Percentiles rank a stretch among this genome's conserved stretches.
Conservation (phyloP, 2,113 vertebrate genomes). For the Rhinopomastus cyanomelas region DNA sequence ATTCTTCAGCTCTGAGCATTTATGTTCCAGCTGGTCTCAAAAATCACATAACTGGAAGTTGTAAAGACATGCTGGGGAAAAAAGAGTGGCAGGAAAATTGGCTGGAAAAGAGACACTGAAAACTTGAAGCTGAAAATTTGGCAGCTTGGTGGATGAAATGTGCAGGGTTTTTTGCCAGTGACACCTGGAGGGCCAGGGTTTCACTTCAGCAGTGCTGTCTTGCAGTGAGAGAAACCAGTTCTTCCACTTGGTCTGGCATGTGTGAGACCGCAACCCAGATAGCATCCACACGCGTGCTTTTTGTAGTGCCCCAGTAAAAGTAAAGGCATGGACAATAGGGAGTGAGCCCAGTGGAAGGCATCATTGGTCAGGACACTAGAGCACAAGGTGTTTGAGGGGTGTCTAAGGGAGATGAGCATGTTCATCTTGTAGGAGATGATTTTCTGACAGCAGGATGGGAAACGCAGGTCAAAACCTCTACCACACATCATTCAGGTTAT, state of each 20-base stretch:
- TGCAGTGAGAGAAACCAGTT: neutral
- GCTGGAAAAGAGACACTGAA: constrained; percentile 20
- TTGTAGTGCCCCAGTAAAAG: neutral
- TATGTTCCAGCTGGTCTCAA: constrained; percentile 58
- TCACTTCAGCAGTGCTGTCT: neutral
- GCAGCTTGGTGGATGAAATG: neutral
- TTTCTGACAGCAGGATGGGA: neutral
- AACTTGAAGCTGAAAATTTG: constrained; percentile 38
- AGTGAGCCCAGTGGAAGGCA: neutral
- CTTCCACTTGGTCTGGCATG: neutral
- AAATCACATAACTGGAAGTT: constrained; percentile 48
- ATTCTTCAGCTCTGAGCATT: constrained; percentile 32
- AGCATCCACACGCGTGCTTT: neutral
- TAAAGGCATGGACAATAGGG: neutral
- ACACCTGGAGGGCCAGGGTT: neutral
- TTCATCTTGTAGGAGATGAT: neutral
- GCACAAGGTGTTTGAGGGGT: neutral
- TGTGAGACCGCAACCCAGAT: neutral
- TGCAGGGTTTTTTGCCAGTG: neutral
- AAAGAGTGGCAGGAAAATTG: constrained; percentile 22
- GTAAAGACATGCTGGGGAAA: constrained; percentile 37
- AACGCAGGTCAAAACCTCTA: neutral
- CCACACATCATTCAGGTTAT: neutral
- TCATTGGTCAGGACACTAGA: neutral
- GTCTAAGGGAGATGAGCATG: neutral